phyloP scores from a whole-genome alignment of 2,797 vertebrate genomes.

The Centroberyx gerrardi region DNA sequence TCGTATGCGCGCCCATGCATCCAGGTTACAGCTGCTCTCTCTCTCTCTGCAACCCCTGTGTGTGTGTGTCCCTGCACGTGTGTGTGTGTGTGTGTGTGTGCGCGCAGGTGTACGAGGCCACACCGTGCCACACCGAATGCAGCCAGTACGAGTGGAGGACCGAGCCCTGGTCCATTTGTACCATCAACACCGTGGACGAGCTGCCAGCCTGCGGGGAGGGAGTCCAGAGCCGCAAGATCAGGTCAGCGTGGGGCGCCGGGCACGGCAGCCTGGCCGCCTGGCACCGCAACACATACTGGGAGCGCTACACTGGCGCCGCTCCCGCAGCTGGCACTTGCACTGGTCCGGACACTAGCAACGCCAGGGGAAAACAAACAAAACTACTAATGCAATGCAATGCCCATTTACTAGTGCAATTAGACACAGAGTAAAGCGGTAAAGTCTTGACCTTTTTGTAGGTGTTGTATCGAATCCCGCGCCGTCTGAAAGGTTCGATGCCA shows the following conservation, averaged over 20 bases:
- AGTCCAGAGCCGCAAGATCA: constrained; percentile 93
- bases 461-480: constrained; percentile 21
- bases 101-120: constrained; percentile 93
- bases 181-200: constrained; percentile 90
- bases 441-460: constrained; percentile 36
- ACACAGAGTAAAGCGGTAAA: constrained; percentile 25
- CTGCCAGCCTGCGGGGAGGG: constrained; percentile 92
- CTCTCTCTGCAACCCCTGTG: constrained; percentile 20
- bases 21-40: neutral
- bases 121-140: constrained; percentile 91
- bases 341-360: constrained; percentile 36
- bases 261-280: constrained; percentile 49
- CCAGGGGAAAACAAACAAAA: constrained; percentile 54
- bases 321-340: constrained; percentile 38
- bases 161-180: constrained; percentile 95
- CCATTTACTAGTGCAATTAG: constrained; percentile 36
- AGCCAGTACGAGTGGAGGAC: constrained; percentile 90
- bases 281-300: constrained; percentile 36
- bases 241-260: constrained; percentile 82
- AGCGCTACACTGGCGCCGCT: constrained; percentile 37
- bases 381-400: constrained; percentile 1
- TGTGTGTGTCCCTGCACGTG: constrained; percentile 32
- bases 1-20: constrained; percentile 28
- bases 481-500: constrained; percentile 10
- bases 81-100: constrained; percentile 9